These are phyloP conservation scores for Phlogophora meticulosa DNA, from an alignment of 2,888 invertebrate species.

Conservation along the genomic window DNA sequence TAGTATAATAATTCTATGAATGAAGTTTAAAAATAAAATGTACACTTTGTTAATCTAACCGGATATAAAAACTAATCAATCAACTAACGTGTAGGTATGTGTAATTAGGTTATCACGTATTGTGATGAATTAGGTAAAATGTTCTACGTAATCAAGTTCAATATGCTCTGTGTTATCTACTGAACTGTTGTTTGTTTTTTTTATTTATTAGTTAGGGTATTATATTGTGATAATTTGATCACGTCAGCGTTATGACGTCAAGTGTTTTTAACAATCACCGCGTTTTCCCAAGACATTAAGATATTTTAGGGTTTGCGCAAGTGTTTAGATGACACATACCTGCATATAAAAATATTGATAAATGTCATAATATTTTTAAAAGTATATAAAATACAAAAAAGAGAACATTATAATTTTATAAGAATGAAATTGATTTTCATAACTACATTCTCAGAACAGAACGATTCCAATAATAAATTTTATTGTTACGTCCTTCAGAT, in stretches of 20 bases:
- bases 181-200: slow-evolving; percentile 7
- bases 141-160: slow-evolving; percentile 4
- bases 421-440: slow-evolving; percentile 16
- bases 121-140: slow-evolving; percentile 29
- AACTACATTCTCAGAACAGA: slow-evolving; percentile 15
- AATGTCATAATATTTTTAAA: neutral
- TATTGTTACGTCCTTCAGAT: slow-evolving; percentile 20
- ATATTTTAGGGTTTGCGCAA: slow-evolving; percentile 23
- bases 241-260: slow-evolving; percentile 45
- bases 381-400: slow-evolving; percentile 1
- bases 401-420: neutral
- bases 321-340: slow-evolving; percentile 23
- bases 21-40: neutral
- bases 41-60: slow-evolving; percentile 17
- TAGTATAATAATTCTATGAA: neutral
- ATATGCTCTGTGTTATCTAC: slow-evolving; percentile 30
- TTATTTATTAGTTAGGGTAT: slow-evolving; percentile 17
- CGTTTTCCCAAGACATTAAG: slow-evolving; percentile 23
- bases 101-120: slow-evolving; percentile 45
- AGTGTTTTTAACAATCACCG: neutral
- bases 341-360: slow-evolving; percentile 10
- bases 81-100: neutral
- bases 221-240: slow-evolving; percentile 16
- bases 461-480: slow-evolving; percentile 9
- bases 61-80: slow-evolving; percentile 25